Evolutionary conservation across 2,797 vertebrate genomes (phyloP), one percentile per base, ranked within the genome.

Genomic region (Siniperca undulata): DNA sequence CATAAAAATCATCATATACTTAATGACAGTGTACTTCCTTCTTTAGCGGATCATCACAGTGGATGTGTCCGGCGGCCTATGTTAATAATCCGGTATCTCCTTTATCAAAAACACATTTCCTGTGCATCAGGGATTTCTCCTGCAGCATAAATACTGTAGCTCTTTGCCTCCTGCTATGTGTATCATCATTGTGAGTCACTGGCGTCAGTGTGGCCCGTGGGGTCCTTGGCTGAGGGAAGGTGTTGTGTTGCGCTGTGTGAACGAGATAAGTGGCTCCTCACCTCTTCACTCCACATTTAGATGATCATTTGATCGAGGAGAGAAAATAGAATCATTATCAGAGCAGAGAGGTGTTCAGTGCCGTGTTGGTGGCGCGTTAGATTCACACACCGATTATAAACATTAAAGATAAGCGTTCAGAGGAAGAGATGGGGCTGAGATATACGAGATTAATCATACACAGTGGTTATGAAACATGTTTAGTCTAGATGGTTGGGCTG

Each of bases 191-290:
- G 88, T 91, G 91, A 93, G 79, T 92, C 90, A 83, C 5, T 76
- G 84, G 90, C 81, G 40, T 93, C 88, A 75, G 78, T 7, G 56
- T 77, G 83, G 73, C 78, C 78, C 11, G 67, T 75, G 78, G 89
- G 87, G 73, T 82, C 66, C 48, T 82, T 77, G 70, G 77, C 80
- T 84, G 80, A 74, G 70, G 67, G 80, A 84, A 87, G 90, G 90
- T 93, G 88, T 86, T 93, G 84, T 83, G 80, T 91, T 90, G 80
- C 87, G 78, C 71, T 70, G 72, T 76, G 77, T 80, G 90, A 90
- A 89, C 76, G 80, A 89, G 84, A 90, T 77, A 84, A 88, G 91
- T 80, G 83, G 73, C 70, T 82, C 73, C 74, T 88, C 87, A 81
- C 86, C 81, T 84, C 77, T 78, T 82, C 22, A 61, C 30, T 75